A percentile compares a stretch with the other conserved stretches of the same genome.
Conservation (phyloP, 92 coral and sea anemone genomes). For the Epizoanthus ramosus region DNA sequence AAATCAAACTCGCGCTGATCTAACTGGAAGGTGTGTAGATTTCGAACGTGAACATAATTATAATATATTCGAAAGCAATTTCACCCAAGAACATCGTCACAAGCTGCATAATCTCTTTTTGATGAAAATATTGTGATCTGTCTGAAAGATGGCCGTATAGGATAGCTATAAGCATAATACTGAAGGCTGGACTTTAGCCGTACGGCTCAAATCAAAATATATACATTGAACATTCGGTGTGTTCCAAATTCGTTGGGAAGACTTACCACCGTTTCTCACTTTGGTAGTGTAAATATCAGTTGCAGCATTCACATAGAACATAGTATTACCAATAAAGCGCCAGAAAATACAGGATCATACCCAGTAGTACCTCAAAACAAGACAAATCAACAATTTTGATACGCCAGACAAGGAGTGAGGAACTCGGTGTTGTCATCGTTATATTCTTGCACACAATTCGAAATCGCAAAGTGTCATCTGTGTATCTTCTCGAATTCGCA, state of each 20-base stretch:
- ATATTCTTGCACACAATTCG: conserved; percentile 13
- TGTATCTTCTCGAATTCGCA: not conserved
- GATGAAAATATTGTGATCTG: not conserved
- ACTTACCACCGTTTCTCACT: not conserved
- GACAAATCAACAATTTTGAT: conserved; percentile 8
- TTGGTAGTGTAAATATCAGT: not conserved
- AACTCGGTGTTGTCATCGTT: conserved; percentile 31
- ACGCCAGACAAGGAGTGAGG: conserved; percentile 10
- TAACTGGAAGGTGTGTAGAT: conserved; percentile 3
- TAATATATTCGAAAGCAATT: not conserved
- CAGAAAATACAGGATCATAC: not conserved
- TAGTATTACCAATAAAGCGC: not conserved
- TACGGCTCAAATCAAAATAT: conserved; percentile 29
- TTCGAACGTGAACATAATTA: not conserved
- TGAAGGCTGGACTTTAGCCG: conserved; percentile 37
- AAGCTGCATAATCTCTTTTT: not conserved
- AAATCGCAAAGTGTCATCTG: conserved; percentile 17
- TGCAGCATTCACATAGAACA: not conserved
- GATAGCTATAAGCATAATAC: conserved; percentile 20
- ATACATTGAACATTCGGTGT: not conserved
- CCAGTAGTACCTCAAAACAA: not conserved
- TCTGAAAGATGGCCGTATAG: not conserved
- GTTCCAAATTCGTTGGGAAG: conserved; percentile 27
- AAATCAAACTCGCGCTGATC: not conserved
- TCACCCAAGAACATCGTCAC: not conserved